Evolutionary conservation across 1,140 invertebrate genomes (phyloP), one percentile per base, ranked within the genome.

Genomic region (Lordiphosa collinella): DNA sequence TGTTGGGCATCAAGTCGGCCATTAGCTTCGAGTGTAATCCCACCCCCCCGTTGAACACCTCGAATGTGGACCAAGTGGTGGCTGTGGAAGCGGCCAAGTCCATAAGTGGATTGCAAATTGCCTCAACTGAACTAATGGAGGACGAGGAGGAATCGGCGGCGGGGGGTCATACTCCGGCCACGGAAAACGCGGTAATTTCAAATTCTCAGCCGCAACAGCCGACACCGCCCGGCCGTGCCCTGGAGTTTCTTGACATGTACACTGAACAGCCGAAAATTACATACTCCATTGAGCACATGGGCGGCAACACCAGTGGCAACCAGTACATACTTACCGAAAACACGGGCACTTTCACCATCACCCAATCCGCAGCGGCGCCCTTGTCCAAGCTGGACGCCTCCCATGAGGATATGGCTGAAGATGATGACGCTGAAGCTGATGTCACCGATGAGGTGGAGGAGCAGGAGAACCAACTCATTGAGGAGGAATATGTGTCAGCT

Each of bases 1-100:
- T 87, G 0, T 35, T 88, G 41, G 87, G 87, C 13, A 88, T 88
- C 5, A 88, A 88, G 12, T 86, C 76, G 4, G 84, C 87, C 9
- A 88, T 88, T 10, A 88, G 87, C 34, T 88, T 88, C 14, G 87
- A 88, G 56, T 87, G 87, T 25, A 82, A 78, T 25, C 70, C 82
- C 9, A 54, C 62, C 6, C 44, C 54, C 1, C 53, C 6, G 6
- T 0, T 65, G 16, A 78, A 47, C 14, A 47, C 49, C 4, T 25
- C 65, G 2, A 61, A 18, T 49, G 55, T 52, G 0, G 49, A 50
- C 12, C n/a, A 34, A 0, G 38, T 46, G 3, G 22, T 73, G 55
- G 79, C 73, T 4, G 52, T 78, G 6, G 66, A 68, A 36, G 35
- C 58, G 2, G 72, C 79, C 11, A 87, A 87, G 34, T 68, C 84